phyloP scores from a whole-genome alignment of 2,888 invertebrate species.

The Halictus ligatus region DNA sequence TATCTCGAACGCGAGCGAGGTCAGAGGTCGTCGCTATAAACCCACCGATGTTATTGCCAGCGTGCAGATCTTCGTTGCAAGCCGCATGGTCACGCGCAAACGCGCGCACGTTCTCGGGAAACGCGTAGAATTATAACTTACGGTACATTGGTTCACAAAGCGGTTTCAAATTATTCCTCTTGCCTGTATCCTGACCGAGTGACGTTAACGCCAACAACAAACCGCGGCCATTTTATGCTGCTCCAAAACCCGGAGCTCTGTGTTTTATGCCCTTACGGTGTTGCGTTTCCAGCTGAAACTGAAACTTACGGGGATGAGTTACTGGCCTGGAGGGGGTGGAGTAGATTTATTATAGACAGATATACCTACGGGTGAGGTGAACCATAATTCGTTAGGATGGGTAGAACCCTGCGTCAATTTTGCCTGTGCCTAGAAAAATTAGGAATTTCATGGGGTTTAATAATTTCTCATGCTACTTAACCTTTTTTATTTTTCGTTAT shows the following conservation, averaged over 20 bases:
- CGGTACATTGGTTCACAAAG: conserved; percentile 47
- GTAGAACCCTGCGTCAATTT: neutral
- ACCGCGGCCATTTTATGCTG: neutral
- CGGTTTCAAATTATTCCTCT: conserved; percentile 53
- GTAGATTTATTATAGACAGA: neutral
- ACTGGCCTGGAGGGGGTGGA: neutral
- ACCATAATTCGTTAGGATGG: neutral
- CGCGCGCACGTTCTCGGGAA: conserved; percentile 57
- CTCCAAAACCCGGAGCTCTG: neutral
- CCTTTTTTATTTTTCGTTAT: no score
- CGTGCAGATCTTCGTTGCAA: conserved; percentile 46
- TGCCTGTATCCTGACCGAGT: neutral
- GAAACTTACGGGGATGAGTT: neutral
- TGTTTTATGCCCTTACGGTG: neutral
- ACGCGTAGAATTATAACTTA: conserved; percentile 64
- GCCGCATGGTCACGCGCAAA: conserved; percentile 40
- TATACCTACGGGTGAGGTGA: neutral
- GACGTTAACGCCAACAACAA: conserved; percentile 18
- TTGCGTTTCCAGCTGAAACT: neutral
- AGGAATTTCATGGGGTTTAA: neutral
- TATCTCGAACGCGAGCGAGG: conserved; percentile 59
- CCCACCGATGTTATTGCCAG: conserved; percentile 67
- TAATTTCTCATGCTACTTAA: no score
- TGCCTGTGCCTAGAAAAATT: neutral
- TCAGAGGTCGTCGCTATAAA: conserved; percentile 68